A percentile compares a stretch with the other conserved stretches of the same genome.
phyloP scores from a whole-genome alignment of 2,113 vertebrate species.

The Thryonomys swinderianus region DNA sequence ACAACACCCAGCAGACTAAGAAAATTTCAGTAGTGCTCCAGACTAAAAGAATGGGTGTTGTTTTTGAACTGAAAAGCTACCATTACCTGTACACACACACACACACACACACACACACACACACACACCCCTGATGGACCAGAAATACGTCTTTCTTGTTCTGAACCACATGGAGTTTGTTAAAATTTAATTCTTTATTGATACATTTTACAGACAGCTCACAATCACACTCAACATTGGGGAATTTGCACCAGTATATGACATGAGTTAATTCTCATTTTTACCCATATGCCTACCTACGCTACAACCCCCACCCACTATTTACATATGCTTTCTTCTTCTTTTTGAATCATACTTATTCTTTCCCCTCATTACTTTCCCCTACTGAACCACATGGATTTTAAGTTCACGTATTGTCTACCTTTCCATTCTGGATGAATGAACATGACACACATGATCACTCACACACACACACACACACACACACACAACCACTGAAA shows the following conservation, averaged over 20 bases:
- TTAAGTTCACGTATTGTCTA: not conserved
- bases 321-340: no score
- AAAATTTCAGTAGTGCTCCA: not conserved
- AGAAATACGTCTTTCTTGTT: not conserved
- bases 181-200: no score
- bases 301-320: no score
- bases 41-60: not conserved
- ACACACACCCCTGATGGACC: not conserved
- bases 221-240: no score
- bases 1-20: no score
- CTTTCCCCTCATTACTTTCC: no score
- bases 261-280: no score
- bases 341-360: no score
- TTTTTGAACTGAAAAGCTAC: not conserved
- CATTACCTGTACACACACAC: not conserved
- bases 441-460: not conserved
- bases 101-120: not conserved
- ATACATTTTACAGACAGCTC: no score
- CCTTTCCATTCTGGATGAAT: not conserved
- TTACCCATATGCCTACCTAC: no score
- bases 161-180: not conserved
- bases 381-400: not conserved
- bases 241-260: no score
- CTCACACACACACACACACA: not conserved
- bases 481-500: not conserved